Base-by-base conservation (phyloP, 1,140 invertebrate genomes). In the Neomicropteryx cornuta region DNA sequence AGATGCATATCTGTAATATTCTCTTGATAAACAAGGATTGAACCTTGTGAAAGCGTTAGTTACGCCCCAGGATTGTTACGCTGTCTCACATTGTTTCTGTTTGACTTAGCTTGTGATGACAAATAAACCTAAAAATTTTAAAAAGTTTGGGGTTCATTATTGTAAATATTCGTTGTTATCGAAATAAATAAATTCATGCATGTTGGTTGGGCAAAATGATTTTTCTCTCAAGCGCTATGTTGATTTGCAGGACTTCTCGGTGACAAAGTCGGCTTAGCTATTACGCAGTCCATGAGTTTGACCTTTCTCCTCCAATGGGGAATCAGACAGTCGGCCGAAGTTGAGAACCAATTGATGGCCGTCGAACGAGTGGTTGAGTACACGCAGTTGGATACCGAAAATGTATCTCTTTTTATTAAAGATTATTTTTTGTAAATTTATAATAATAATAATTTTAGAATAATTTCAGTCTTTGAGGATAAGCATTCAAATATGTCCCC, bases 221-320 rank as follows among this genome's bases (percentile, higher is more conserved):
- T n/a, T n/a, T n/a, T n/a, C n/a, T n/a, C n/a, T n/a, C n/a, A n/a
- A n/a, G n/a, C n/a, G 10, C 23, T 5, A 13, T n/a, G 11, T 39
- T 41, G 1, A 39, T 16, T 32, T 44, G 6, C 19, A 67, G 66
- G 43, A 20, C 33, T 54, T 5, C 50, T 55, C 31, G 70, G 75
- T 3, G 78, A 76, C 6, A 64, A 73, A 30, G 85, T 90, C 14
- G 90, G 90, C 5, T 57, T 95, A 13, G 83, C 83, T 0, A 81
- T 95, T 38, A 85, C 87, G 0, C 89, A 91, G 53, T 76, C 81
- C 1, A 71, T 92, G 47, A 74, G 78, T 1, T 53, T 94, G 29
- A 82, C 80, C 4, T 83, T 85, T 1, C 79, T 83, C 68, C 73
- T 93, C 35, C 87, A 91, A 63, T 87, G 82, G 73, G 84, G 83